Percentiles rank a stretch among this genome's conserved stretches.
Evolutionary conservation across 37 sponge, comb jelly and placozoan genomes (phyloP).

Genomic region (Chondrosia reniformis): DNA sequence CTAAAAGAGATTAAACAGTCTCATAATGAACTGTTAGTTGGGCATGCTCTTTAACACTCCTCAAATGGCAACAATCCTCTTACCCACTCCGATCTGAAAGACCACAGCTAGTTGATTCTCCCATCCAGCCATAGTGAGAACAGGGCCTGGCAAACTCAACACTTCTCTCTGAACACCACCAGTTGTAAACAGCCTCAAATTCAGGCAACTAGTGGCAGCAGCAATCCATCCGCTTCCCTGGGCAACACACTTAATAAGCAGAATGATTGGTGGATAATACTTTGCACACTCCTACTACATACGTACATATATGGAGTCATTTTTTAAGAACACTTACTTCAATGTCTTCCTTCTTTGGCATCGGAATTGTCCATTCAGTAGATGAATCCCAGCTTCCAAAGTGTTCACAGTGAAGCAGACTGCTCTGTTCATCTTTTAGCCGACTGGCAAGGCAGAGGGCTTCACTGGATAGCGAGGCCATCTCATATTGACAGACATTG

Average conservation of each 20-base stretch:
- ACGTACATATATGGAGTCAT: constrained; percentile 20
- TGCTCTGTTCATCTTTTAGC: constrained; percentile 45
- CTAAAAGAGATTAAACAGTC: no score
- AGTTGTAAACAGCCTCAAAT: constrained; percentile 52
- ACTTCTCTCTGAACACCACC: constrained; percentile 70
- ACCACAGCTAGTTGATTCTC: constrained; percentile 43
- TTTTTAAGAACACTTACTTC: no score
- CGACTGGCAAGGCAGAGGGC: constrained; percentile 56
- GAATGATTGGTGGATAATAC: neutral
- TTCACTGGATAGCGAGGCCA: constrained; percentile 55
- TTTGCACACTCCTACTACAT: neutral
- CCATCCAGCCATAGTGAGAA: constrained; percentile 49
- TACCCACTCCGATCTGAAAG: constrained; percentile 48
- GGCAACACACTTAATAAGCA: constrained; percentile 2
- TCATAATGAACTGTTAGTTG: no score
- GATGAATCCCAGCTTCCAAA: constrained; percentile 55
- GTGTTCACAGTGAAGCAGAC: constrained; percentile 69
- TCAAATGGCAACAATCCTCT: neutral
- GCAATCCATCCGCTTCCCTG: constrained; percentile 74
- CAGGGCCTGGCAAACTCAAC: constrained; percentile 54
- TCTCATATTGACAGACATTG: constrained; percentile 44
- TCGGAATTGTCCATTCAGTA: constrained; percentile 64
- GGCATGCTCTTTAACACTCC: no score
- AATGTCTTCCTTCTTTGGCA: constrained; percentile 53
- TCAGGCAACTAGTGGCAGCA: constrained; percentile 55